A percentile compares a stretch with the other conserved stretches of the same genome.
Evolutionary conservation across 2,888 invertebrate species (phyloP).

Genomic region (Crematogaster levior): DNA sequence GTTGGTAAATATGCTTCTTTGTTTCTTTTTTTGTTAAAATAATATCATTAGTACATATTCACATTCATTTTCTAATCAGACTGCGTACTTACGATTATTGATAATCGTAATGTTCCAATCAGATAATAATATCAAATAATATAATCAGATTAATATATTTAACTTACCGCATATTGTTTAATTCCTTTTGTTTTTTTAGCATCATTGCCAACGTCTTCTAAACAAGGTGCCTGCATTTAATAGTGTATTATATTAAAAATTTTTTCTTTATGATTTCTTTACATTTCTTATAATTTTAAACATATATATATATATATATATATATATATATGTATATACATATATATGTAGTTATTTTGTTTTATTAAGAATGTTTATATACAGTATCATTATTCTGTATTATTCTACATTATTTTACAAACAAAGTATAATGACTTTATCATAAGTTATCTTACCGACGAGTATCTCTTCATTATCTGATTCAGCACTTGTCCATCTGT

Average conservation of each 20-base stretch:
- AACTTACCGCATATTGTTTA: conserved; percentile 65
- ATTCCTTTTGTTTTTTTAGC: conserved; percentile 70
- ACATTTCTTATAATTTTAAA: background rate
- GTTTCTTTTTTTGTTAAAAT: background rate
- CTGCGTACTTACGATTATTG: background rate
- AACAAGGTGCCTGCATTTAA: conserved; percentile 75
- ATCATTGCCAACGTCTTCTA: conserved; percentile 71
- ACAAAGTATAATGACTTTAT: background rate
- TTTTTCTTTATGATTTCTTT: background rate
- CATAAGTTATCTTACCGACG: conserved; percentile 76
- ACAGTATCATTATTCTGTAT: background rate
- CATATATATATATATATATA: too few species aligned
- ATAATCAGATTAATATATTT: background rate
- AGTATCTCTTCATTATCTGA: conserved; percentile 80
- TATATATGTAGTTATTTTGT: background rate
- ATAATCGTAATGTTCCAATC: background rate
- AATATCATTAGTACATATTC: background rate
- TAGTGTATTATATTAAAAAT: background rate
- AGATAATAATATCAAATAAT: too few species aligned
- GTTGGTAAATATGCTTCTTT: background rate
- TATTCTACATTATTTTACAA: background rate
- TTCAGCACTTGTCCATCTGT: background rate
- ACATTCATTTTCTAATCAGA: background rate
- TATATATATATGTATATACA: too few species aligned
- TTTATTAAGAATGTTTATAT: background rate